Base-by-base conservation (phyloP, 2,113 vertebrate species). In the Gobiocypris rarus region DNA sequence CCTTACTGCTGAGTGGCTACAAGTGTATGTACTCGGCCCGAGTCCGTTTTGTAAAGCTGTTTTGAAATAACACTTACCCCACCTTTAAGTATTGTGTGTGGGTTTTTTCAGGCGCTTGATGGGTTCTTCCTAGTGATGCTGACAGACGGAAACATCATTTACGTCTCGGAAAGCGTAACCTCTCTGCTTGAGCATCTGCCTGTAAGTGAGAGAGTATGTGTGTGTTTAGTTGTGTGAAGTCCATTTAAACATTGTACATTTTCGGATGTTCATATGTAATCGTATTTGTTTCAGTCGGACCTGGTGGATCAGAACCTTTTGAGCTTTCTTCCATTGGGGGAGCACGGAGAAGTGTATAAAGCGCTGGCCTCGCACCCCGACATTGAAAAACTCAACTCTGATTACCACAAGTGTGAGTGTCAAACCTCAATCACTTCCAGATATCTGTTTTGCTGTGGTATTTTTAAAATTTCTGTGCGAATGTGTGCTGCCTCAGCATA, bases 231-330 rank as follows among this genome's bases (percentile, higher is more conserved):
- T 41, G n/a, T 73, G 31, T 50, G 38, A 22, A 65, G 24, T 43
- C 38, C 2, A 1, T 26, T 82, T n/a, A 28, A 17, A 28, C 13
- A 19, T 10, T 19, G 13, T 75, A 8, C 14, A 52, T 31, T 52
- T 65, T 74, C 28, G 11, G 50, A 26, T 56, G 10, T 58, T 38
- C 59, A 28, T 45, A 6, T 63, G 11, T 19, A 31, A 48, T 48
- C 9, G 2, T 65, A 14, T 81, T 26, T 91, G 31, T 92, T 92
- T 93, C 91, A 99, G 98, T 97, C 96, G 89, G 97, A 99, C 93
- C 93, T 99, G 93, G 95, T 97, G 94, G 98, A 98, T 95, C 98
- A 99, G 95, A 99, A 98, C 94, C 93, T 99, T 94, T 95, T 99
- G 93, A 99, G 98, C 95, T 98, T 99, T 95, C 95, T 99, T 92